These are phyloP conservation scores for Tor tambroides DNA, from an alignment of 2,113 vertebrate genomes.

Conservation along the genomic window DNA sequence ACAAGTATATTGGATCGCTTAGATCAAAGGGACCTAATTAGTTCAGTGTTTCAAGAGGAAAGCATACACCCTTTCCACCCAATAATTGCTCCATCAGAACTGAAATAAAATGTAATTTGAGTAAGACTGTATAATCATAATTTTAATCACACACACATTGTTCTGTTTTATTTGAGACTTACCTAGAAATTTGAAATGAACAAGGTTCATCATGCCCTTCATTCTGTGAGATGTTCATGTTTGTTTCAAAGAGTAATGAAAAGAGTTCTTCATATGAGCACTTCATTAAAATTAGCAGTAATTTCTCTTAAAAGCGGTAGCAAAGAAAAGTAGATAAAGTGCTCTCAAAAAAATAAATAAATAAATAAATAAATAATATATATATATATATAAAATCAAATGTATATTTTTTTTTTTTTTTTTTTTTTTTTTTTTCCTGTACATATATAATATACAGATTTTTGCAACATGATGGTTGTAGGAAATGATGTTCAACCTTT, in stretches of 20 bases:
- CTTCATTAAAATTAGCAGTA: not conserved
- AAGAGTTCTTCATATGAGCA: not conserved
- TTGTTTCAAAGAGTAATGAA: not conserved
- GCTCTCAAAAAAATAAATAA: not conserved
- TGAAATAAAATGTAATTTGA: conserved; percentile 16
- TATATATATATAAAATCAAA: too few relatives aligned
- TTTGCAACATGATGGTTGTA: not conserved
- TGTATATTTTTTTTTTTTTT: too few relatives aligned
- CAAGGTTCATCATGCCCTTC: not conserved
- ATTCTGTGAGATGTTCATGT: not conserved
- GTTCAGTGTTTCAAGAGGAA: conserved; percentile 8
- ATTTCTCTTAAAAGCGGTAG: not conserved
- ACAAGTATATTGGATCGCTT: not conserved
- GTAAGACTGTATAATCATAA: not conserved
- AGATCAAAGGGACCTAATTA: conserved; percentile 30
- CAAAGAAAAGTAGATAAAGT: not conserved
- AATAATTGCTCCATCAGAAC: not conserved
- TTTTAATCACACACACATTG: conserved; percentile 34
- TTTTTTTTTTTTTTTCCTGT: too few relatives aligned
- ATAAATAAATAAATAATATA: too few relatives aligned
- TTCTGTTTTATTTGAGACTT: conserved; percentile 12
- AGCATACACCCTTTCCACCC: not conserved
- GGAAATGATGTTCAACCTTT: not conserved
- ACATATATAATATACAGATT: not conserved
- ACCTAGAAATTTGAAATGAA: not conserved